Evolutionary conservation across 2,113 vertebrate genomes (phyloP), one percentile per base, ranked within the genome.

Genomic region (Cryptoleucopteryx plumbea): DNA sequence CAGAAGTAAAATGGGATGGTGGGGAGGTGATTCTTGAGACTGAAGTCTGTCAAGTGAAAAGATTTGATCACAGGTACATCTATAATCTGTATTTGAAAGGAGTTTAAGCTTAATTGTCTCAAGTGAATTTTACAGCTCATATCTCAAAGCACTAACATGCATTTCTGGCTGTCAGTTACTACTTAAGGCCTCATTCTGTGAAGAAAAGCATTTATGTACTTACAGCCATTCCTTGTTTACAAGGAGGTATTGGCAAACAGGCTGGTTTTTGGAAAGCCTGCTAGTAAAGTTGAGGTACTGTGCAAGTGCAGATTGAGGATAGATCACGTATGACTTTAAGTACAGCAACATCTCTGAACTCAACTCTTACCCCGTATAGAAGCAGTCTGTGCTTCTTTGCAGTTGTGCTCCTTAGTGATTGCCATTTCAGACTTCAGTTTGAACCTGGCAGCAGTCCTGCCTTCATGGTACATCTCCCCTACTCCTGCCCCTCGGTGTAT

Each of bases 401-500:
- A 45, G 20, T 72, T 50, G 31, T 72, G 13, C 12, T 66, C 6
- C 10, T 22, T n/a, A 4, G 31, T 16, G 16, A 8, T 11, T 61
- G 40, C 23, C 8, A 8, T 66, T 92, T 82, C 52, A 55, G 85
- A 9, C n/a, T 17, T 43, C 7, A 8, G 21, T 61, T 18, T 52
- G 63, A 66, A 53, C n/a, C 16, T 48, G 56, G 8, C 1, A 2
- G 31, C 13, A 31, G 26, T 59, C 48, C n/a, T 75, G 31, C 38
- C 7, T 42, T 48, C 0, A 1, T 25, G 23, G 20, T 29, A 16
- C 9, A 16, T 38, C 32, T 61, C 25, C 9, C 21, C 22, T 16
- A 2, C 34, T 62, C 38, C 26, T 59, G 38, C 26, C 31, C 7
- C 14, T 38, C 0, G 0, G 10, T 29, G 5, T 53, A 4, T 13